Conservation (phyloP, 2,888 invertebrate species). For the Chesias legatella region DNA sequence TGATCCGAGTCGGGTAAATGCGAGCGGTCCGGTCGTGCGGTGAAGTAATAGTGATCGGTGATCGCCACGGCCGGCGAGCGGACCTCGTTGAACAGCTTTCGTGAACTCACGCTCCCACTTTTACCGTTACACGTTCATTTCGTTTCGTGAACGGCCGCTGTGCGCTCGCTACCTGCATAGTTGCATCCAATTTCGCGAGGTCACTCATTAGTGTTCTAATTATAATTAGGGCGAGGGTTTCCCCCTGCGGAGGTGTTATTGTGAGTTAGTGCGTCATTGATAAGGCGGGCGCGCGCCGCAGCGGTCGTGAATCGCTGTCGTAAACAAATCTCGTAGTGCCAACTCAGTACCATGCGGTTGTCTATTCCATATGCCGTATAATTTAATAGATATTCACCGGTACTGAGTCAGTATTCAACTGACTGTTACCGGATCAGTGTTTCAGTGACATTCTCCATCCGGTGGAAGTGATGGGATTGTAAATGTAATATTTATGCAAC, state of each 20-base stretch:
- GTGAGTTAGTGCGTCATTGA: conserved; percentile 37
- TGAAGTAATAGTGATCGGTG: conserved; percentile 62
- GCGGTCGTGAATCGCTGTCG: conserved; percentile 45
- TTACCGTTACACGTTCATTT: conserved; percentile 79
- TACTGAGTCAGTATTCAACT: conserved; percentile 30
- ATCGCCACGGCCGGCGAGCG: conserved; percentile 52
- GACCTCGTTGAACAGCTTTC: conserved; percentile 72
- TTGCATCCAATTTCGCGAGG: conserved; percentile 32
- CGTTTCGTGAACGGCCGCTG: conserved; percentile 63
- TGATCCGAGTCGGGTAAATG: conserved; percentile 27
- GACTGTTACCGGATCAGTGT: conserved; percentile 35
- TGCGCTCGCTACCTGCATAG: conserved; percentile 46
- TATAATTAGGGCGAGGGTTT: conserved; percentile 45
- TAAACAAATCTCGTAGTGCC: conserved; percentile 51
- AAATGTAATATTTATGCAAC: conserved; percentile 49
- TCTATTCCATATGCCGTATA: conserved; percentile 62
- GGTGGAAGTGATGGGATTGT: conserved; percentile 47
- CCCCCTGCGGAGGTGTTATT: conserved; percentile 43
- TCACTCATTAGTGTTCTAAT: conserved; percentile 51
- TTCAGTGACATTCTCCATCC: conserved; percentile 31
- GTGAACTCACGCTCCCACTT: conserved; percentile 68
- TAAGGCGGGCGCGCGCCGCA: conserved; percentile 35
- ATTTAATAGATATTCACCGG: conserved; percentile 37
- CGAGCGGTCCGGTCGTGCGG: conserved; percentile 53
- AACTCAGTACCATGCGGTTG: conserved; percentile 77